Conservation (phyloP, 2,888 invertebrate species). For the Mythimna impura region DNA sequence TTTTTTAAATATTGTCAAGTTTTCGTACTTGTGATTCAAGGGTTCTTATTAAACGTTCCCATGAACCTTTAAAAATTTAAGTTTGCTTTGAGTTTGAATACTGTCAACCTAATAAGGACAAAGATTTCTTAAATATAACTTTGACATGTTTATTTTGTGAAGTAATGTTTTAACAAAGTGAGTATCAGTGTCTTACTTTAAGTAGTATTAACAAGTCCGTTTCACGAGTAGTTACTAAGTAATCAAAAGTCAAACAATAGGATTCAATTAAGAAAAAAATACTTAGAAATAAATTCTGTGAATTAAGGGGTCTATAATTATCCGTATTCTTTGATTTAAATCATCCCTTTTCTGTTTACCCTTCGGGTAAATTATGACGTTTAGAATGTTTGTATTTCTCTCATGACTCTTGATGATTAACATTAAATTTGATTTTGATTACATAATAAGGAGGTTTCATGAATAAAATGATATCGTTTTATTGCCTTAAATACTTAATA, state of each 20-base stretch:
- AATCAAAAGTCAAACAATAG: conserved; percentile 33
- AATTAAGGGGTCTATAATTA: conserved; percentile 70
- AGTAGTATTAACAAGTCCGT: neutral
- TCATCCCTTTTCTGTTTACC: conserved; percentile 70
- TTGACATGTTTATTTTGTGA: neutral
- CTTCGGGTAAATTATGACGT: conserved; percentile 77
- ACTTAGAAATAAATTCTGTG: conserved; percentile 39
- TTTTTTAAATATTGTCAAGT: conserved; percentile 66
- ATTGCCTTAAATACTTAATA: conserved; percentile 65
- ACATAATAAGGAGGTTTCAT: conserved; percentile 73
- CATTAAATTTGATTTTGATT: conserved; percentile 83
- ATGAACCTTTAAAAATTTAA: conserved; percentile 39
- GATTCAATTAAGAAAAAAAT: conserved; percentile 32
- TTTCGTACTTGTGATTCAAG: conserved; percentile 63
- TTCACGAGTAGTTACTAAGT: conserved; percentile 11
- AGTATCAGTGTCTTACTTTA: conserved; percentile 2
- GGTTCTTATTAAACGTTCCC: conserved; percentile 46
- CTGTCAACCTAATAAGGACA: neutral
- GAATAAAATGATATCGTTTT: conserved; percentile 68
- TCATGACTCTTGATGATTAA: conserved; percentile 79
- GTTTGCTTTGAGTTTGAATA: conserved; percentile 18
- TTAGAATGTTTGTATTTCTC: conserved; percentile 81
- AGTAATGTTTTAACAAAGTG: neutral
- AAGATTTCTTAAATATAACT: neutral
- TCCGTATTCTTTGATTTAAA: conserved; percentile 74